Percentiles rank a stretch among this genome's conserved stretches.
phyloP scores from a whole-genome alignment of 2,113 vertebrate genomes.

The Lonchura striata region DNA sequence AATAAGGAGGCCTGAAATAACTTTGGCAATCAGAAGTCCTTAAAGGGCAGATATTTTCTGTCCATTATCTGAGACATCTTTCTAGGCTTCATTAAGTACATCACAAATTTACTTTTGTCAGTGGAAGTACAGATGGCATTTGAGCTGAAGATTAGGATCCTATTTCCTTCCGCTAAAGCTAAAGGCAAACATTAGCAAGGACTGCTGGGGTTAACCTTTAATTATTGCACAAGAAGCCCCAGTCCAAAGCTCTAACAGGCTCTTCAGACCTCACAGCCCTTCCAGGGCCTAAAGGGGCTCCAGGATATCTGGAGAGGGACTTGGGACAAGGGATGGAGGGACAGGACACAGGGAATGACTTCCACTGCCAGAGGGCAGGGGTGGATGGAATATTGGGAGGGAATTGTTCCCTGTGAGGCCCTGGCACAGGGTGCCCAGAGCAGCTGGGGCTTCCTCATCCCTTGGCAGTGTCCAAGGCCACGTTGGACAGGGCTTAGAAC shows the following conservation, averaged over 20 bases:
- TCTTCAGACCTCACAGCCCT: neutral
- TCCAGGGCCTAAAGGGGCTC: fast-evolving
- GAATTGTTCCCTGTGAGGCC: fast-evolving
- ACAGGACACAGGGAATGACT: neutral
- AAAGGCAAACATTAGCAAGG: neutral
- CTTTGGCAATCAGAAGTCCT: neutral
- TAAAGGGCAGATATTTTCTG: neutral
- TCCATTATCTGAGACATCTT: neutral
- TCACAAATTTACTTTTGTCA: neutral
- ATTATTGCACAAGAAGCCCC: neutral
- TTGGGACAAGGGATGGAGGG: neutral
- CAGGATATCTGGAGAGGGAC: neutral
- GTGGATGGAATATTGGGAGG: fast-evolving
- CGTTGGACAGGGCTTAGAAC: fast-evolving
- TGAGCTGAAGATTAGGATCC: neutral
- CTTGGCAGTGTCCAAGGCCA: neutral
- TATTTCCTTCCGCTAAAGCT: slow-evolving; percentile 8
- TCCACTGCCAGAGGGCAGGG: neutral
- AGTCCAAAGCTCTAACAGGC: neutral
- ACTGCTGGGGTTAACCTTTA: neutral
- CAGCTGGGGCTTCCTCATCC: neutral
- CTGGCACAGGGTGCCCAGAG: neutral
- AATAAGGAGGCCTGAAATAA: neutral
- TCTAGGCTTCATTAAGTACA: neutral
- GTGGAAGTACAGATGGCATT: neutral